A percentile compares a stretch with the other conserved stretches of the same genome.
These are phyloP conservation scores for Salticus scenicus DNA, from an alignment of 2,888 invertebrate species.

Conservation along the genomic window DNA sequence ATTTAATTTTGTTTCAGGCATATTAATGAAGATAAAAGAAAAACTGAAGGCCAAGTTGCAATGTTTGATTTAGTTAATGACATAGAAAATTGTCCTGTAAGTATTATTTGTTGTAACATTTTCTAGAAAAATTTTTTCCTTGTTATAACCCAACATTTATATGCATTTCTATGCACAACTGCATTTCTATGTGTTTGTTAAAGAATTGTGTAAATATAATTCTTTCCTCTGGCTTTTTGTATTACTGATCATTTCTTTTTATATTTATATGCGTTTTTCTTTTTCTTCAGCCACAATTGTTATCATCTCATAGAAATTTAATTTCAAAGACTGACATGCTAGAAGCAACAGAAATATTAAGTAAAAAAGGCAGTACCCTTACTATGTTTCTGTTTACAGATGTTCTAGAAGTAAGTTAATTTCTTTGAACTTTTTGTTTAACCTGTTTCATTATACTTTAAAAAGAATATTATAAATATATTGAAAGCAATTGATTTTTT, in stretches of 20 bases:
- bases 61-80: conserved; percentile 98
- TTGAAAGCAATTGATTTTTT: too few species aligned
- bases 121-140: too few species aligned
- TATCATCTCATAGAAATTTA: conserved; percentile 94
- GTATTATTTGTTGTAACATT: conserved; percentile 69
- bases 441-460: neutral
- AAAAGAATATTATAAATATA: too few species aligned
- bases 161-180: neutral
- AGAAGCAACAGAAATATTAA: conserved; percentile 84
- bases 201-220: too few species aligned
- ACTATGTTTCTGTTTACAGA: conserved; percentile 95
- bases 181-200: too few species aligned
- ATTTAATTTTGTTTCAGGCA: conserved; percentile 78
- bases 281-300: conserved; percentile 84
- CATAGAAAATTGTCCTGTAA: conserved; percentile 96
- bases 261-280: conserved; percentile 34
- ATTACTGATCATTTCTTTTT: neutral
- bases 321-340: conserved; percentile 91
- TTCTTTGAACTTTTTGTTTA: neutral
- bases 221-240: too few species aligned
- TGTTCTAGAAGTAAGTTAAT: conserved; percentile 88
- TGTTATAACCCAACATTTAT: too few species aligned
- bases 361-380: conserved; percentile 85
- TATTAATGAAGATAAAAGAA: conserved; percentile 97
- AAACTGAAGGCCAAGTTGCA: conserved; percentile 95